Evolutionary conservation across 2,797 vertebrate species (phyloP).

Genomic region (Atherinosoma microstoma): DNA sequence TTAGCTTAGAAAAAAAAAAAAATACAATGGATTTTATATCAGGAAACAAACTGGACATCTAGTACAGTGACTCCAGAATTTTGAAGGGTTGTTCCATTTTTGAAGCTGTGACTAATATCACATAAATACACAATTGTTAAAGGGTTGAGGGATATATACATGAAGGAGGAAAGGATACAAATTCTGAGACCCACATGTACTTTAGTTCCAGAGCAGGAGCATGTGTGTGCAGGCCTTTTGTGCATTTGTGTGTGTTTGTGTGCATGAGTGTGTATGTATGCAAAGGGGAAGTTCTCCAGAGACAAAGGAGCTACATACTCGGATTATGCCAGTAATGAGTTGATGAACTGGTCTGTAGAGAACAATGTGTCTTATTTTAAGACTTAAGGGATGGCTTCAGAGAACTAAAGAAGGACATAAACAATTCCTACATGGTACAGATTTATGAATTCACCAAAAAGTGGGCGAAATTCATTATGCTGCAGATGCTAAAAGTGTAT

Average conservation of each 20-base stretch:
- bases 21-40: constrained; percentile 11
- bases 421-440: constrained; percentile 29
- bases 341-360: constrained; percentile 63
- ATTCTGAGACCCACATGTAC: constrained; percentile 12
- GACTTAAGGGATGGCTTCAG: constrained; percentile 35
- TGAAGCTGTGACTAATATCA: constrained; percentile 23
- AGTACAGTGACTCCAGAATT: neutral
- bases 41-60: constrained; percentile 18
- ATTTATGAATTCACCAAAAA: constrained; percentile 44
- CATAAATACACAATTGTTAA: neutral
- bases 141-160: constrained; percentile 35
- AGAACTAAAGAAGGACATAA: constrained; percentile 42
- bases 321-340: constrained; percentile 65
- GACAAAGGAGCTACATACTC: constrained; percentile 30
- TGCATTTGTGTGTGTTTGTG: constrained; percentile 2
- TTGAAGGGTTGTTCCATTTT: neutral
- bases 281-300: constrained; percentile 34
- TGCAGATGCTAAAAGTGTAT: constrained; percentile 16
- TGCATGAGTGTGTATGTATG: constrained; percentile 2
- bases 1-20: constrained; percentile 21
- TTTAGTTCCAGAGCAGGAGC: constrained; percentile 19
- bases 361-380: constrained; percentile 54
- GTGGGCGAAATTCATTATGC: constrained; percentile 15
- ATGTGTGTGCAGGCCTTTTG: constrained; percentile 14
- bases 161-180: constrained; percentile 31